A percentile compares a stretch with the other conserved stretches of the same genome.
phyloP scores from a whole-genome alignment of 2,797 vertebrate species.

The Xerus rutilus region DNA sequence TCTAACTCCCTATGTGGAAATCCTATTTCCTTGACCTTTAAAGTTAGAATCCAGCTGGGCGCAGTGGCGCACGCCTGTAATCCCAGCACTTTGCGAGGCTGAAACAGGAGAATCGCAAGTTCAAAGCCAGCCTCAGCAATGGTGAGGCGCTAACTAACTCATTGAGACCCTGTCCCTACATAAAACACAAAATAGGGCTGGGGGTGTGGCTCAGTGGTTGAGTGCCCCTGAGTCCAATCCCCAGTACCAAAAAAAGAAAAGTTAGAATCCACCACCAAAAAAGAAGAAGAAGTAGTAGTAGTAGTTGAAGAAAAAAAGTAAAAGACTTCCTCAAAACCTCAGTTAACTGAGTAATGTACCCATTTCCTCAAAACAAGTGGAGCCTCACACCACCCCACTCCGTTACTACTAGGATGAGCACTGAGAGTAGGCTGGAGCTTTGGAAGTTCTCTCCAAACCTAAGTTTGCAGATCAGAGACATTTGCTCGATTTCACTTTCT shows the following conservation, averaged over 20 bases:
- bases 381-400: neutral
- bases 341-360: constrained; percentile 29
- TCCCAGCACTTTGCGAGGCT: too few relatives aligned
- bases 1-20: constrained; percentile 17
- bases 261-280: neutral
- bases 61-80: too few relatives aligned
- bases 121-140: too few relatives aligned
- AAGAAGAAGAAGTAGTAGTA: too few relatives aligned
- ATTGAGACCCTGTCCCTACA: too few relatives aligned
- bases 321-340: constrained; percentile 21
- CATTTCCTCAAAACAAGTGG: neutral
- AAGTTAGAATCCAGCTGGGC: neutral
- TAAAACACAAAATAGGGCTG: too few relatives aligned
- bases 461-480: neutral
- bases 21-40: constrained; percentile 9
- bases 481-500: constrained; percentile 20
- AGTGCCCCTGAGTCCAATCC: too few relatives aligned
- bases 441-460: neutral
- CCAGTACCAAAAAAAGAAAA: neutral
- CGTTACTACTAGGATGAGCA: neutral
- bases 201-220: too few relatives aligned
- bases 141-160: too few relatives aligned
- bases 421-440: neutral
- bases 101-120: too few relatives aligned
- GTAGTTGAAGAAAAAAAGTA: neutral